A percentile compares a stretch with the other conserved stretches of the same genome.
Evolutionary conservation across 2,797 vertebrate species (phyloP).

Genomic region (Channallabes apus): DNA sequence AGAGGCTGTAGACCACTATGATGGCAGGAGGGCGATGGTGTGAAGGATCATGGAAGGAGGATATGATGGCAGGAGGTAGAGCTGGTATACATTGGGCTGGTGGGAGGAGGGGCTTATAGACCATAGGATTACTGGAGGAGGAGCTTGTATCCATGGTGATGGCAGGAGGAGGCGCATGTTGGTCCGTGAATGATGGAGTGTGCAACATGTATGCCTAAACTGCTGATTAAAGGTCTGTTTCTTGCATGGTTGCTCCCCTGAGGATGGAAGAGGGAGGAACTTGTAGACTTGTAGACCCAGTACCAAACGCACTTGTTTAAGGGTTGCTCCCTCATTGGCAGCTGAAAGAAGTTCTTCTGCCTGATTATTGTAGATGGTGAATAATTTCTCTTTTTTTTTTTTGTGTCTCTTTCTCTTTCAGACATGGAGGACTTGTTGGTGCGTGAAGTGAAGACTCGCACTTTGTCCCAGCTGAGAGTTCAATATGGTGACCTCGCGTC

Average conservation of each 20-base stretch:
- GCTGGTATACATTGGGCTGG: background rate
- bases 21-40: background rate
- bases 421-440: constrained; percentile 82
- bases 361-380: background rate
- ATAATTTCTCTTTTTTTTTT: background rate
- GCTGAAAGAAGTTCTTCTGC: background rate
- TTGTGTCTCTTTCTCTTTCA: constrained; percentile 59
- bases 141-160: too few relatives aligned
- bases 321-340: too few relatives aligned
- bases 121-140: too few relatives aligned
- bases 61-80: background rate
- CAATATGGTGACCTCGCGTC: constrained; percentile 74
- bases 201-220: too few relatives aligned
- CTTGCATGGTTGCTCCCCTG: too few relatives aligned
- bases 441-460: constrained; percentile 83
- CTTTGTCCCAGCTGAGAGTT: constrained; percentile 72
- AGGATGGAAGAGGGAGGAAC: background rate
- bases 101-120: too few relatives aligned
- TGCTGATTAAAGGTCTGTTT: too few relatives aligned
- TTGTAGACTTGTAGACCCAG: too few relatives aligned
- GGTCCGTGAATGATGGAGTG: too few relatives aligned
- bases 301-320: too few relatives aligned
- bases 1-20: background rate
- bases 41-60: background rate
- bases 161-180: too few relatives aligned